These are phyloP conservation scores for Vireo altiloquus DNA, from an alignment of 2,113 vertebrate species.

Conservation along the genomic window DNA sequence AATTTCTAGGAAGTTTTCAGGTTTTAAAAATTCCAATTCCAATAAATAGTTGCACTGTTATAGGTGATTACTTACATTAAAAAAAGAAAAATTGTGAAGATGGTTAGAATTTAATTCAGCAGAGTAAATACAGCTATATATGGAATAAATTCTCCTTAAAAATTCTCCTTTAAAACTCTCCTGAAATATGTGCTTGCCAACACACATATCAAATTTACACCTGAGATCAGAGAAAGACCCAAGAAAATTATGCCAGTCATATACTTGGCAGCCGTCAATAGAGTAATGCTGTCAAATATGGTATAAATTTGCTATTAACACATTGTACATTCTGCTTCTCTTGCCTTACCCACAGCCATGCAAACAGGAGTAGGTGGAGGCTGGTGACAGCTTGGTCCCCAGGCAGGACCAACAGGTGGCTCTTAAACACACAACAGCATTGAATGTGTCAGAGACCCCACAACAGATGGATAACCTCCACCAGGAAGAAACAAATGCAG, in stretches of 20 bases:
- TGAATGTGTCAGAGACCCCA: neutral
- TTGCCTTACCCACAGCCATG: neutral
- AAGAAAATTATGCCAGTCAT: slow-evolving; percentile 35
- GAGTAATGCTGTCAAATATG: slow-evolving; percentile 16
- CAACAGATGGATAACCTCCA: neutral
- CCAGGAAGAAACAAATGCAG: neutral
- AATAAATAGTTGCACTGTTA: neutral
- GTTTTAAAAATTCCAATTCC: neutral
- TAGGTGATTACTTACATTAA: neutral
- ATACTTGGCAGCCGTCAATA: slow-evolving; percentile 49
- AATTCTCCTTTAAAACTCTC: neutral
- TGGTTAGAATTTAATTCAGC: neutral
- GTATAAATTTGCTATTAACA: slow-evolving; percentile 18
- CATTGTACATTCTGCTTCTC: neutral
- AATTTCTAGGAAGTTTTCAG: neutral
- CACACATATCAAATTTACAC: slow-evolving; percentile 34
- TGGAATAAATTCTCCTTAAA: neutral
- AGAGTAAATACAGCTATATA: neutral
- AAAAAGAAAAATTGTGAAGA: neutral
- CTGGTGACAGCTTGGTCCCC: neutral
- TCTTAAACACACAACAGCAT: neutral
- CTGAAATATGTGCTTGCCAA: slow-evolving; percentile 19
- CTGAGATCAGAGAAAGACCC: slow-evolving; percentile 18
- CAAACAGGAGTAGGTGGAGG: neutral
- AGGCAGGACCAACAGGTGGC: neutral